Evolutionary conservation across 1,140 invertebrate genomes (phyloP).

Genomic region (Stegodyphus mimosarum): DNA sequence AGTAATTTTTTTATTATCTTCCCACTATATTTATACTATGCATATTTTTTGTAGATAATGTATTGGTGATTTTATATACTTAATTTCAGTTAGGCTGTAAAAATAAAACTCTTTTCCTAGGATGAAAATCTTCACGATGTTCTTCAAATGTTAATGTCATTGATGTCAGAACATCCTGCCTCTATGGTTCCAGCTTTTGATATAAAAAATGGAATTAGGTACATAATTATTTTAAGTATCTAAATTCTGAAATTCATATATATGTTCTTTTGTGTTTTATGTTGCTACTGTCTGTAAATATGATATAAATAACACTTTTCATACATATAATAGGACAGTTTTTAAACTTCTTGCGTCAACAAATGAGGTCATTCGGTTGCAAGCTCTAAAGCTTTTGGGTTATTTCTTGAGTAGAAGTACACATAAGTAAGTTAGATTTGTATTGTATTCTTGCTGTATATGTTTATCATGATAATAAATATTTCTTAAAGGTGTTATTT

Average conservation of each 20-base stretch:
- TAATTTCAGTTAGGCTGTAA: too few relatives aligned
- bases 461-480: too few relatives aligned
- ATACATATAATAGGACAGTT: constrained; percentile 77
- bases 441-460: too few relatives aligned
- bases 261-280: too few relatives aligned
- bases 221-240: constrained; percentile 23
- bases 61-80: too few relatives aligned
- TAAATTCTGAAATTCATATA: not conserved
- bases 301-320: not conserved
- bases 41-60: too few relatives aligned
- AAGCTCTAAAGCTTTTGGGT: constrained; percentile 91
- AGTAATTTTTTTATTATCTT: too few relatives aligned
- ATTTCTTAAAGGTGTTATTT: too few relatives aligned
- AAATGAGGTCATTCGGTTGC: constrained; percentile 93
- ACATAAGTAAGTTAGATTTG: constrained; percentile 74
- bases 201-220: constrained; percentile 89
- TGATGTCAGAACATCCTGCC: constrained; percentile 98
- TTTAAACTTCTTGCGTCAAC: constrained; percentile 96
- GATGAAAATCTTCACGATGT: constrained; percentile 99
- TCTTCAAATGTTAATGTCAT: constrained; percentile 92
- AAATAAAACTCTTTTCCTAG: constrained; percentile 68
- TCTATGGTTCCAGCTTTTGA: constrained; percentile 99
- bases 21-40: too few relatives aligned
- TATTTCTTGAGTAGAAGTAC: constrained; percentile 75
- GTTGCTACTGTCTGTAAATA: too few relatives aligned